Conservation (phyloP, 2,888 invertebrate species). For the Diaperis boleti region DNA sequence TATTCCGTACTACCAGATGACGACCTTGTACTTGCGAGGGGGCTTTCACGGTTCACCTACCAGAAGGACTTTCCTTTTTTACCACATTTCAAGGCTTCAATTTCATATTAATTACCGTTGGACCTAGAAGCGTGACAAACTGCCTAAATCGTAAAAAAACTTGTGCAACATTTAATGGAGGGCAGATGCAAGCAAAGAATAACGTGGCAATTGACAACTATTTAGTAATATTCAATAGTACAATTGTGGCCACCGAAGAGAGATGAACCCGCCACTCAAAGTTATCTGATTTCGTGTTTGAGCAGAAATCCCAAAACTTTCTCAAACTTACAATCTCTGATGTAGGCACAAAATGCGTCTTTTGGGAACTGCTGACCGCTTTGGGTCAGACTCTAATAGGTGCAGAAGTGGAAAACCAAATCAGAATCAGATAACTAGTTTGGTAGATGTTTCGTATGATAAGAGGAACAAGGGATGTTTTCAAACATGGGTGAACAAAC, state of each 20-base stretch:
- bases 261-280: conserved; percentile 27
- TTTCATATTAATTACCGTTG: too few species aligned
- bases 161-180: too few species aligned
- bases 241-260: conserved; percentile 36
- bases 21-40: neutral
- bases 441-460: conserved; percentile 24
- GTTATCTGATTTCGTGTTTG: conserved; percentile 32
- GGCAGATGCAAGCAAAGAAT: conserved; percentile 2
- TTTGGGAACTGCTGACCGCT: conserved; percentile 9
- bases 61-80: neutral
- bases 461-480: conserved; percentile 45
- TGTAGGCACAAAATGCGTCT: too few species aligned
- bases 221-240: conserved; percentile 30
- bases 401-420: conserved; percentile 33
- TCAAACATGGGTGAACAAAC: conserved; percentile 46
- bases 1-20: neutral
- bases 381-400: conserved; percentile 2
- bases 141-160: too few species aligned
- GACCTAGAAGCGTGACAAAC: too few species aligned
- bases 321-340: too few species aligned
- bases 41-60: neutral
- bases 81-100: neutral
- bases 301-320: neutral
- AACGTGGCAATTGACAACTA: conserved; percentile 20
- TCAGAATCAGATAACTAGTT: conserved; percentile 30